These are phyloP conservation scores for Cardiocondyla obscurior DNA, from an alignment of 1,140 invertebrate species.

Conservation along the genomic window DNA sequence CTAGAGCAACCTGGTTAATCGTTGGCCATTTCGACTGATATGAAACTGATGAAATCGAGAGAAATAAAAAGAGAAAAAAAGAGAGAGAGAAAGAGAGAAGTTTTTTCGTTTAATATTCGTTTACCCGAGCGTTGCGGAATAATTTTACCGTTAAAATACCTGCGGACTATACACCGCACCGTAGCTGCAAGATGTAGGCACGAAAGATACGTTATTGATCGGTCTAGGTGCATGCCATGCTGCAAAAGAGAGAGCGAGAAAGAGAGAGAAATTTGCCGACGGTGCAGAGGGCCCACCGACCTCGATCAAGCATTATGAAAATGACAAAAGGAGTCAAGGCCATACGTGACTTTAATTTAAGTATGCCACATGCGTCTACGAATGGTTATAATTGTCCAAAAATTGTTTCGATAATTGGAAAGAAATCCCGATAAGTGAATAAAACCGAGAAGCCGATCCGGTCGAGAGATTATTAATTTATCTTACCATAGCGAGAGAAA, in stretches of 20 bases:
- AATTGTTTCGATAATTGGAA: neutral
- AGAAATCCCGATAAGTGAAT: neutral
- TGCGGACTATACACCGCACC: conserved; percentile 8
- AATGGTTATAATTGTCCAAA: neutral
- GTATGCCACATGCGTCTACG: neutral
- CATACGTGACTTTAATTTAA: conserved; percentile 47
- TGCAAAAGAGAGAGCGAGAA: conserved; percentile 10
- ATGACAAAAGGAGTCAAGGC: conserved; percentile 63
- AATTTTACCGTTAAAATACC: conserved; percentile 39
- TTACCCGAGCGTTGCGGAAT: neutral
- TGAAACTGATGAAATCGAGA: neutral
- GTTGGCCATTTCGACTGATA: neutral
- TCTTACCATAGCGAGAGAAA: neutral
- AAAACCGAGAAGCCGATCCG: neutral
- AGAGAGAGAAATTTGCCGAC: conserved; percentile 7
- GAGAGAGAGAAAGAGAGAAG: neutral
- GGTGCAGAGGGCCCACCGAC: conserved; percentile 1
- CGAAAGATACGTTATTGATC: conserved; percentile 64
- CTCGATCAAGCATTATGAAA: conserved; percentile 55
- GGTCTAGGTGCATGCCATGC: conserved; percentile 30
- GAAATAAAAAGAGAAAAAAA: no score
- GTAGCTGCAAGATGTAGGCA: conserved; percentile 31
- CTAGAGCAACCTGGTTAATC: neutral
- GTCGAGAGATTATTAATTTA: neutral
- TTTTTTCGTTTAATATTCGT: neutral